These are phyloP conservation scores for Philypnodon macrostomus DNA, from an alignment of 2,797 vertebrate genomes.

Conservation along the genomic window DNA sequence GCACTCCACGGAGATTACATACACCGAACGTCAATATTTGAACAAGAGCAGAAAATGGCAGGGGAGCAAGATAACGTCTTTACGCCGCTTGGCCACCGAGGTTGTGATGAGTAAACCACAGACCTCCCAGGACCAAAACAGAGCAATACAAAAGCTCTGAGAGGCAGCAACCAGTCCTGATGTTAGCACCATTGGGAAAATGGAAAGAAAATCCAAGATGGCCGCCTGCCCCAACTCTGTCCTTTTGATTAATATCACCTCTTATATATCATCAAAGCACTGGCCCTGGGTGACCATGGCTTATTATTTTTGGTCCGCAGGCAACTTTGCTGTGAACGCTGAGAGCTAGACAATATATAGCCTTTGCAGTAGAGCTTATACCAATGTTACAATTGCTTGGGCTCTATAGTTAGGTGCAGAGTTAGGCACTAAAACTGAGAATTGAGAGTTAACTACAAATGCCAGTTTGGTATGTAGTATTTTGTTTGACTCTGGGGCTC, in stretches of 20 bases:
- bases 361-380: background rate
- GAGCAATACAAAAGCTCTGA: conserved; percentile 27
- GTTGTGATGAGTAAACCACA: conserved; percentile 58
- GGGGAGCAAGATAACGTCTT: conserved; percentile 45
- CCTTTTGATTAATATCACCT: conserved; percentile 50
- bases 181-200: conserved; percentile 28
- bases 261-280: conserved; percentile 28
- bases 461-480: background rate
- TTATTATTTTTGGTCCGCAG: conserved; percentile 32
- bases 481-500: background rate
- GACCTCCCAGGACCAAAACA: conserved; percentile 53
- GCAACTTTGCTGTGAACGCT: conserved; percentile 12
- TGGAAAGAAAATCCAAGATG: conserved; percentile 43
- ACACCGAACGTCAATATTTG: conserved; percentile 68
- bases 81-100: conserved; percentile 41
- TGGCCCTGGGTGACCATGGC: conserved; percentile 34
- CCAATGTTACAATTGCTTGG: background rate
- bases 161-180: conserved; percentile 40
- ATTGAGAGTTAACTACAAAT: background rate
- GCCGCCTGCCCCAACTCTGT: conserved; percentile 33
- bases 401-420: background rate
- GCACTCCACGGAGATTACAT: conserved; percentile 51
- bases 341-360: background rate
- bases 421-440: background rate
- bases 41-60: conserved; percentile 48